Base-by-base conservation (phyloP, 1,140 invertebrate genomes). In the Cydia amplana region DNA sequence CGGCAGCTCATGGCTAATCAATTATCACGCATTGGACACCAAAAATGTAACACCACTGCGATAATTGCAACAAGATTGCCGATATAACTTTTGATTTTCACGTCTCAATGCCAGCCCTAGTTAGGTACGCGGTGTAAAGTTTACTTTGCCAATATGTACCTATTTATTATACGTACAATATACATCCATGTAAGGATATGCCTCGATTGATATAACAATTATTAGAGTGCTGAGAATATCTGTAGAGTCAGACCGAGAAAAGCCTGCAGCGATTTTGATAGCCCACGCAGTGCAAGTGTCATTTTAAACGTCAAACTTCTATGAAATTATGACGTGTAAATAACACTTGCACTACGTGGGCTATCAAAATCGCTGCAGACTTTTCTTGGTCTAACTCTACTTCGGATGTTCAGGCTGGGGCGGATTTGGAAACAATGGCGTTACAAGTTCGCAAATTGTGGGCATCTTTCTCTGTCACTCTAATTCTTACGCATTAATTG, bases 61-160 rank as follows among this genome's bases (percentile, higher is more conserved):
- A 75, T 78, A 82, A 80, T 75, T 70, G 16, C 65, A 77, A 74
- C 60, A 14, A 75, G 65, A 75, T 49, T 78, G 77, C 79, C 79
- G 78, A 79, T 77, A 77, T 49, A 79, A 36, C 80, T 76, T 79
- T 78, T 82, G 63, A 87, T 86, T 86, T 86, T 86, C 83, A 83
- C 75, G 83, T 86, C 80, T 86, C 86, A 85, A 85, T 87, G 83
- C 74, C 79, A 79, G 72, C 55, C 55, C 65, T 40, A 70, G 65
- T 36, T 18, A 60, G 20, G 55, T 67, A 70, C 28, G 32, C 28
- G 28, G n/a, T n/a, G 65, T 2, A 70, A 70, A 70, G 65, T 70
- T 70, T 70, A 40, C 65, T 12, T 18, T 36, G 65, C 65, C 16
- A 70, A 40, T 70, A 67, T 67, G 25, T 67, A 28, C 28, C 28